These are phyloP conservation scores for Corythoichthys intestinalis DNA, from an alignment of 2,113 vertebrate genomes.

Conservation along the genomic window DNA sequence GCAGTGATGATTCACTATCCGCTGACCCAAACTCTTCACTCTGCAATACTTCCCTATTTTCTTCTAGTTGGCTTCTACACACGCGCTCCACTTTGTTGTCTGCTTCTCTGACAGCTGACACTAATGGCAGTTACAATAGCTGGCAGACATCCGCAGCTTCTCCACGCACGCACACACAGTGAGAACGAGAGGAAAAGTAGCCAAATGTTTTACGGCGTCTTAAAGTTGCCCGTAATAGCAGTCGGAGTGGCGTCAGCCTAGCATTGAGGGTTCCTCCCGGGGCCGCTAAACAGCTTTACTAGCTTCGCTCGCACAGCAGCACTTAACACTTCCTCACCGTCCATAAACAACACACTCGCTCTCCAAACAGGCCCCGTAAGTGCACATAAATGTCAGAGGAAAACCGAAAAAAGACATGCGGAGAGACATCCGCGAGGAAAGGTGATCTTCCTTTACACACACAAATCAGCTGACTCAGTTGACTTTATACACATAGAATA, in stretches of 20 bases:
- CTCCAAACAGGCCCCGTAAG: conserved; percentile 7
- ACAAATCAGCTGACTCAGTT: conserved; percentile 53
- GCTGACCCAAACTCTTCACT: neutral
- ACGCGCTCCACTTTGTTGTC: conserved; percentile 23
- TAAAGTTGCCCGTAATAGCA: conserved; percentile 72
- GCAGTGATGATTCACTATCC: neutral
- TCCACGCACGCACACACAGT: conserved; percentile 22
- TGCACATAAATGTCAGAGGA: conserved; percentile 5
- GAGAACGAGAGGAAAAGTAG: conserved; percentile 47
- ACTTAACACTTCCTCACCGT: conserved; percentile 68
- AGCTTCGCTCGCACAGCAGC: conserved; percentile 59
- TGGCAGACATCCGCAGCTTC: conserved; percentile 53
- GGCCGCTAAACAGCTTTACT: conserved; percentile 69
- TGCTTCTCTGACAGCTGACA: conserved; percentile 31
- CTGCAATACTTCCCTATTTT: neutral
- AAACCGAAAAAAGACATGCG: conserved; percentile 3
- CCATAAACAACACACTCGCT: conserved; percentile 57
- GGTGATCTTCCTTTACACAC: conserved; percentile 4
- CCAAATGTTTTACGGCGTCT: conserved; percentile 71
- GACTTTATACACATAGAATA: conserved; percentile 23
- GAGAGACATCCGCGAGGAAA: conserved; percentile 11
- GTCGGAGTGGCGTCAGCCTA: conserved; percentile 70
- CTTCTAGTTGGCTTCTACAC: neutral
- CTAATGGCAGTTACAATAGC: conserved; percentile 48
- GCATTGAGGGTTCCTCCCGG: conserved; percentile 63